Evolutionary conservation across 1,140 invertebrate genomes (phyloP).

Genomic region (Asobara japonica): DNA sequence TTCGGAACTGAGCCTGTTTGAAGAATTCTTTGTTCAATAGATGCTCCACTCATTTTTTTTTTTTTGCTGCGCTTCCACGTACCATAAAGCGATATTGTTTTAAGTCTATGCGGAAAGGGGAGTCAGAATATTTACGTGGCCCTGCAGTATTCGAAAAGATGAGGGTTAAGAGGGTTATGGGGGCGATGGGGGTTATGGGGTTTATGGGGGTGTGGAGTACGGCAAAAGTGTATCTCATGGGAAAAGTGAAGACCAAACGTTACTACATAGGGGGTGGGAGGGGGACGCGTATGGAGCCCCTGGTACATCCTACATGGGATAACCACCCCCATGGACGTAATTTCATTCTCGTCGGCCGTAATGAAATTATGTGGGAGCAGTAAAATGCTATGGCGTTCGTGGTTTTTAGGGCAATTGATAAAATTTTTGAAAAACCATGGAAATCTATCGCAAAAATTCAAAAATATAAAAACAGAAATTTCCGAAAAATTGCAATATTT

Average conservation of each 20-base stretch:
- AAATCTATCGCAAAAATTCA: too few relatives aligned
- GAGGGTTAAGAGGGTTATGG: constrained; percentile 4
- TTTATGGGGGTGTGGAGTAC: neutral
- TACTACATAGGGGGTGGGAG: neutral
- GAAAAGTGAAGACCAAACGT: constrained; percentile 3
- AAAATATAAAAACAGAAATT: too few relatives aligned
- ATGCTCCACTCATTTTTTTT: too few relatives aligned
- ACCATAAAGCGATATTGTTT: constrained; percentile 35
- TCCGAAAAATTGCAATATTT: too few relatives aligned
- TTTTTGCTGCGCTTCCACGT: neutral
- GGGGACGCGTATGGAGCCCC: neutral
- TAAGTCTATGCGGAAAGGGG: neutral
- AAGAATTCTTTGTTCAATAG: too few relatives aligned
- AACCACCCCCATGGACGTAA: constrained; percentile 8
- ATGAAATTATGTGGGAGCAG: neutral
- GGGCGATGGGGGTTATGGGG: neutral
- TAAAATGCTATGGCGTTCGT: neutral
- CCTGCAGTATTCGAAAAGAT: constrained; percentile 11
- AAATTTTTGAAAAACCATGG: neutral
- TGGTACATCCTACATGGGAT: neutral
- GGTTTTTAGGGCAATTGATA: constrained; percentile 2
- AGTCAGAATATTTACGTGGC: constrained; percentile 38
- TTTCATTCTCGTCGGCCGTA: neutral
- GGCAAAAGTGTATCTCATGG: constrained; percentile 4
- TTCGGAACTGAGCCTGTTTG: too few relatives aligned